phyloP scores from a whole-genome alignment of 2,113 vertebrate genomes.

The Synchiropus splendidus region DNA sequence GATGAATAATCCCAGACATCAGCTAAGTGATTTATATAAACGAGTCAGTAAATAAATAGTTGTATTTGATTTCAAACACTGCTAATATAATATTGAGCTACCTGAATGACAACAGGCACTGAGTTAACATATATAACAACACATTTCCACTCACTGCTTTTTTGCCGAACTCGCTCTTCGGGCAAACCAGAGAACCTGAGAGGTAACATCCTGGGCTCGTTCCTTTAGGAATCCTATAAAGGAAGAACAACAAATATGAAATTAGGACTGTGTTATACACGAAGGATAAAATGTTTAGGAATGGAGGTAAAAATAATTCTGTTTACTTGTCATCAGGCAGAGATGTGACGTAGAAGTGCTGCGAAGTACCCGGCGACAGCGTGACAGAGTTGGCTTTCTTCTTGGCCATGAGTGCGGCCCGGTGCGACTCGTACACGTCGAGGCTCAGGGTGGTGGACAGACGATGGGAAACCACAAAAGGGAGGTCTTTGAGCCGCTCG shows the following conservation, averaged over 20 bases:
- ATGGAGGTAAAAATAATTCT: background rate
- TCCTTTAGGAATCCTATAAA: slow-evolving; percentile 84
- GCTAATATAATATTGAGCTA: no score
- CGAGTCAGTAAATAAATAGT: no score
- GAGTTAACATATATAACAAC: slow-evolving; percentile 1
- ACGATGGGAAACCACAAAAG: slow-evolving; percentile 90
- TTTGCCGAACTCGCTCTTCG: slow-evolving; percentile 94
- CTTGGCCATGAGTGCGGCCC: slow-evolving; percentile 85
- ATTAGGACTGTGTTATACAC: background rate
- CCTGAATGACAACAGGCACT: background rate
- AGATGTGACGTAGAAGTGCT: slow-evolving; percentile 87
- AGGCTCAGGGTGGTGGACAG: slow-evolving; percentile 84
- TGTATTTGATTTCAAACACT: no score
- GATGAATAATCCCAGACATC: no score
- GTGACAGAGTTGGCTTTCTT: slow-evolving; percentile 89
- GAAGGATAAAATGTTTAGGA: background rate
- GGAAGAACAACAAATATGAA: background rate
- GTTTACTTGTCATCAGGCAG: slow-evolving; percentile 96
- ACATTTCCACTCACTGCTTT: slow-evolving; percentile 88
- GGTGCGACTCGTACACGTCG: slow-evolving; percentile 90
- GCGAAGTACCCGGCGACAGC: slow-evolving; percentile 77
- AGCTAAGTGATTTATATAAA: no score
- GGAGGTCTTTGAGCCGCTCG: slow-evolving; percentile 93
- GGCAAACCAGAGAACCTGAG: slow-evolving; percentile 81
- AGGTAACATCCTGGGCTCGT: slow-evolving; percentile 91